Conservation (phyloP, 1,140 invertebrate genomes). For the Holcopasites calliopsidis region DNA sequence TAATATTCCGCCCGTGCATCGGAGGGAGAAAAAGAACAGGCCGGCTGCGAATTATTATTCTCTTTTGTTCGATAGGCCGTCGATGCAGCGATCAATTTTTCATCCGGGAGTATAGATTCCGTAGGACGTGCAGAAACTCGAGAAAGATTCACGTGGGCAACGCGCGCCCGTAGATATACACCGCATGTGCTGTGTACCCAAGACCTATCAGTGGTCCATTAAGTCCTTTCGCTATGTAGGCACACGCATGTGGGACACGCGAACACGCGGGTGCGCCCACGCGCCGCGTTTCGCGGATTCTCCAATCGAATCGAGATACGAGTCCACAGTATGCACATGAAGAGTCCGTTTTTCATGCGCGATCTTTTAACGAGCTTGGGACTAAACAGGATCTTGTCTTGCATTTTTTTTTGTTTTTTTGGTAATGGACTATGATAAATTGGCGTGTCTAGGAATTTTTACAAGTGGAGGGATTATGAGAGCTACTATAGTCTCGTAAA, state of each 20-base stretch:
- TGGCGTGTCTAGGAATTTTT: not conserved
- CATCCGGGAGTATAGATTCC: constrained; percentile 18
- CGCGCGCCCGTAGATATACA: not conserved
- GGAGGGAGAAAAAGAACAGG: not conserved
- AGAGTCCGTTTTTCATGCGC: not conserved
- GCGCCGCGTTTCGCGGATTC: constrained; percentile 45
- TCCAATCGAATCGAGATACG: constrained; percentile 34
- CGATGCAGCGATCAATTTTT: constrained; percentile 34
- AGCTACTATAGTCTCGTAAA: too few species aligned
- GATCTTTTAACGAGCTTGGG: constrained; percentile 12
- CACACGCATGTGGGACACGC: constrained; percentile 47
- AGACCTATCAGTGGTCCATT: constrained; percentile 67
- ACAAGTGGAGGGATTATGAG: too few species aligned
- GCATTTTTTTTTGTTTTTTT: not conserved
- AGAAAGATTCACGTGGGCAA: constrained; percentile 58
- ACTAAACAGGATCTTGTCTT: not conserved
- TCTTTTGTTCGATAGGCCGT: constrained; percentile 26
- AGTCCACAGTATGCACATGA: not conserved
- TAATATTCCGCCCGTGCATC: not conserved
- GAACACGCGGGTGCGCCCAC: constrained; percentile 48
- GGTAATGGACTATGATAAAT: not conserved
- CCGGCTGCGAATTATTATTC: constrained; percentile 4
- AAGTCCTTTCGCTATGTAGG: constrained; percentile 64
- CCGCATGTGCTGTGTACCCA: constrained; percentile 7
- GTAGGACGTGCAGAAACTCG: constrained; percentile 32